These are phyloP conservation scores for Bufotes viridis DNA, from an alignment of 2,797 vertebrate species.

Conservation along the genomic window DNA sequence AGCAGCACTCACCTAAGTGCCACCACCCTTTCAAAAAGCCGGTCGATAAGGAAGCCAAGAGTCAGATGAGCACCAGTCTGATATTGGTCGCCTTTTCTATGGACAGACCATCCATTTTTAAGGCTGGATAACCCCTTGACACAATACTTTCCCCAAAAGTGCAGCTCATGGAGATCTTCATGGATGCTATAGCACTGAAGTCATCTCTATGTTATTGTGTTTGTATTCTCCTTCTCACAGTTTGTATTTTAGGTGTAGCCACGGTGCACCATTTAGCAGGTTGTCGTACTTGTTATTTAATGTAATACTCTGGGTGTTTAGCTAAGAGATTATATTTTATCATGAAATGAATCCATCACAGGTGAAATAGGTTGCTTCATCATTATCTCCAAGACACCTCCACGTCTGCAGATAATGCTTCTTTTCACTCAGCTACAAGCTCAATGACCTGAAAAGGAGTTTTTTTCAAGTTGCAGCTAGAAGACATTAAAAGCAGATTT, in stretches of 20 bases:
- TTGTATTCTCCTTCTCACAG: neutral
- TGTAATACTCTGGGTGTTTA: slow-evolving; percentile 17
- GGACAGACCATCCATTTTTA: too few species aligned
- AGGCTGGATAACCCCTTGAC: too few species aligned
- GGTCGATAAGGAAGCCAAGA: too few species aligned
- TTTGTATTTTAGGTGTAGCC: neutral
- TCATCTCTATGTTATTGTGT: neutral
- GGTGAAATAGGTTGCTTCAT: slow-evolving; percentile 40
- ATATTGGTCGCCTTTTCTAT: too few species aligned
- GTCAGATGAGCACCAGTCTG: too few species aligned
- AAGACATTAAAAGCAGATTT: slow-evolving; percentile 37
- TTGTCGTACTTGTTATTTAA: slow-evolving; percentile 18
- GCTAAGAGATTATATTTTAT: slow-evolving; percentile 38
- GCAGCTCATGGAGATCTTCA: too few species aligned
- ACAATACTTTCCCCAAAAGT: too few species aligned
- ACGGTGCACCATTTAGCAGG: neutral
- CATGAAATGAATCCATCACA: slow-evolving; percentile 32
- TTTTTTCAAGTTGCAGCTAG: slow-evolving; percentile 20
- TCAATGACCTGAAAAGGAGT: slow-evolving; percentile 53
- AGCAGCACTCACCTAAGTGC: too few species aligned
- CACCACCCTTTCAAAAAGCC: too few species aligned
- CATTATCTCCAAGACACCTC: slow-evolving; percentile 26
- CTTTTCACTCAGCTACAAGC: slow-evolving; percentile 33
- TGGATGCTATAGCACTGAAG: neutral
- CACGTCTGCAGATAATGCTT: slow-evolving; percentile 33